Evolutionary conservation across 2,888 invertebrate genomes (phyloP).

Genomic region (Scrobipalpa costella): DNA sequence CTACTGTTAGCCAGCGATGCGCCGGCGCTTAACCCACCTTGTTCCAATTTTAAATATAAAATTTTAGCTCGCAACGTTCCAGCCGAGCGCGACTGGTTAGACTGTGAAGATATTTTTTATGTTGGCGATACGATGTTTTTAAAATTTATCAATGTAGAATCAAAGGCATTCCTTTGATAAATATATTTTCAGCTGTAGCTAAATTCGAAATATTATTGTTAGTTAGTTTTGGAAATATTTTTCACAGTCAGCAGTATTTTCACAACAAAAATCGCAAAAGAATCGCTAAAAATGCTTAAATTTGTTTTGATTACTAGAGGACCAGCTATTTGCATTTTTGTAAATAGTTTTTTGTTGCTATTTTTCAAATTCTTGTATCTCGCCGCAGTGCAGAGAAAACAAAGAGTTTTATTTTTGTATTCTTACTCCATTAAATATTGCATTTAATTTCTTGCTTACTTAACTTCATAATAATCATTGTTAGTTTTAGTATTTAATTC

Average conservation of each 20-base stretch:
- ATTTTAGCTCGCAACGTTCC: conserved; percentile 57
- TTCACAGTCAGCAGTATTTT: conserved; percentile 23
- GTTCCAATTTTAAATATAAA: conserved; percentile 65
- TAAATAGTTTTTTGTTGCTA: conserved; percentile 27
- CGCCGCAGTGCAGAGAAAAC: conserved; percentile 39
- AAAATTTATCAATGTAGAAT: conserved; percentile 17
- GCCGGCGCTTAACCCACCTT: conserved; percentile 71
- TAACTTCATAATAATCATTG: conserved; percentile 18
- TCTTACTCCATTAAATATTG: conserved; percentile 23
- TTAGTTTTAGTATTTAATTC: conserved; percentile 37
- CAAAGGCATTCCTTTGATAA: conserved; percentile 21
- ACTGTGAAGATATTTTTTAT: conserved; percentile 52
- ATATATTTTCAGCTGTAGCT: not conserved
- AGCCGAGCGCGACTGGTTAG: conserved; percentile 49
- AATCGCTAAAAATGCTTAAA: conserved; percentile 25
- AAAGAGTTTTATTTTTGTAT: conserved; percentile 37
- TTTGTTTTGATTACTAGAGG: conserved; percentile 36
- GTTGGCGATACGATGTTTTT: conserved; percentile 30
- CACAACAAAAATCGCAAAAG: conserved; percentile 20
- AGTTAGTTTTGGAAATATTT: conserved; percentile 16
- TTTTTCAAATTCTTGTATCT: conserved; percentile 43
- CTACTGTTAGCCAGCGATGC: conserved; percentile 84
- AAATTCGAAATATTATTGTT: not conserved
- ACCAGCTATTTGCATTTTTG: conserved; percentile 45
- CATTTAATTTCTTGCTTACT: conserved; percentile 29